Evolutionary conservation across 2,113 vertebrate genomes (phyloP).

Genomic region (Lucifuga dentata): DNA sequence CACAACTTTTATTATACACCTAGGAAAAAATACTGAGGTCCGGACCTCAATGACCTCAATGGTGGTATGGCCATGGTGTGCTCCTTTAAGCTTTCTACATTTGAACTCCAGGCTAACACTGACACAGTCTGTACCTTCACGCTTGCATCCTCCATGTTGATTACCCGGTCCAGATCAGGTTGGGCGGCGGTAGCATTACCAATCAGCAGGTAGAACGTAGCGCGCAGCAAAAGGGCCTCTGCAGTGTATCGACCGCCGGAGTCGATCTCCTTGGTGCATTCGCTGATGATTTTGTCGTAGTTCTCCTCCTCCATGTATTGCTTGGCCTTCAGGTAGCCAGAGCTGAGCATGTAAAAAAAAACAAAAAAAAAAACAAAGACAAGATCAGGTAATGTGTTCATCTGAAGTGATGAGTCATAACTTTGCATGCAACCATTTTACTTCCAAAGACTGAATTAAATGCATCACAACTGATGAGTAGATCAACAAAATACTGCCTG

Average conservation of each 20-base stretch:
- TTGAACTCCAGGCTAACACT: no score
- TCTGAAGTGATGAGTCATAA: background rate
- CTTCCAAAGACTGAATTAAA: no score
- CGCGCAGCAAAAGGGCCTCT: constrained; percentile 94
- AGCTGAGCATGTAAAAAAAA: constrained; percentile 71
- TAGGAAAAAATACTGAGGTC: no score
- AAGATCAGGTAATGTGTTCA: background rate
- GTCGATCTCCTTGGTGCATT: constrained; percentile 98
- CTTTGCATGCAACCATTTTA: no score
- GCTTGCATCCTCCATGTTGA: constrained; percentile 93
- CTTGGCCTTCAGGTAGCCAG: constrained; percentile 96
- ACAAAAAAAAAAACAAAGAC: background rate
- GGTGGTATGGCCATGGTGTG: no score
- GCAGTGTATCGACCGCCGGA: constrained; percentile 90
- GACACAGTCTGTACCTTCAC: constrained; percentile 88
- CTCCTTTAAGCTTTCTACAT: no score
- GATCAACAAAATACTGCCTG: no score
- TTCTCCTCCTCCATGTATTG: constrained; percentile 99
- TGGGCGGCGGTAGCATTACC: constrained; percentile 94
- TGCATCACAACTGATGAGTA: no score
- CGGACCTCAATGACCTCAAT: no score
- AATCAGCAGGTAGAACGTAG: constrained; percentile 98
- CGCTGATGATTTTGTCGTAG: constrained; percentile 99
- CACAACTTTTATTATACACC: no score
- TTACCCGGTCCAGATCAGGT: constrained; percentile 95